Percentiles rank a stretch among this genome's conserved stretches.
phyloP scores from a whole-genome alignment of 1,140 invertebrate species.

The Drosophila kanapiae region DNA sequence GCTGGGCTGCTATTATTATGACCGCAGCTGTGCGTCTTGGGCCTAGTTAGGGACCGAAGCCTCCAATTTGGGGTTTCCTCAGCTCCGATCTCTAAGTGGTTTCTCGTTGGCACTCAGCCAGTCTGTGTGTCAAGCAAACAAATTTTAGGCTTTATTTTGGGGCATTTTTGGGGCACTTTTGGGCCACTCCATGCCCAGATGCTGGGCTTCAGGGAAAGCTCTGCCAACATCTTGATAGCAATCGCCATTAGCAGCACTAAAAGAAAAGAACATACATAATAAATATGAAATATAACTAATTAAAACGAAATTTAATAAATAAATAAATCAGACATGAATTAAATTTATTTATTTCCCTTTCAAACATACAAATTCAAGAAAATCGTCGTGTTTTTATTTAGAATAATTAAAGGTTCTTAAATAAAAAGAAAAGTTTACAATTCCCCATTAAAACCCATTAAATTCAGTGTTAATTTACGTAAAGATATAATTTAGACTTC shows the following conservation, averaged over 20 bases:
- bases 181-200: background rate
- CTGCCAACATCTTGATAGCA: background rate
- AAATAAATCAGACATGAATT: no score
- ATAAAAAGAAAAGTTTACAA: no score
- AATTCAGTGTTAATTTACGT: no score
- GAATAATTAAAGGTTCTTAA: no score
- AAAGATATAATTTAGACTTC: no score
- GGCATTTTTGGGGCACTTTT: background rate
- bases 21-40: background rate
- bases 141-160: background rate
- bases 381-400: no score
- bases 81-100: conserved; percentile 11
- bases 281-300: background rate
- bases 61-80: conserved; percentile 6
- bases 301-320: background rate
- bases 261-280: background rate
- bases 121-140: conserved; percentile 16
- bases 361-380: no score
- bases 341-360: no score
- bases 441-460: no score
- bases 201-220: conserved; percentile 17
- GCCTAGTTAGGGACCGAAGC: background rate
- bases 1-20: conserved; percentile 3
- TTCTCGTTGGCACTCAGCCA: background rate
- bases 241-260: background rate